Conservation (phyloP, 2,113 vertebrate genomes). For the Limnothrissa miodon region DNA sequence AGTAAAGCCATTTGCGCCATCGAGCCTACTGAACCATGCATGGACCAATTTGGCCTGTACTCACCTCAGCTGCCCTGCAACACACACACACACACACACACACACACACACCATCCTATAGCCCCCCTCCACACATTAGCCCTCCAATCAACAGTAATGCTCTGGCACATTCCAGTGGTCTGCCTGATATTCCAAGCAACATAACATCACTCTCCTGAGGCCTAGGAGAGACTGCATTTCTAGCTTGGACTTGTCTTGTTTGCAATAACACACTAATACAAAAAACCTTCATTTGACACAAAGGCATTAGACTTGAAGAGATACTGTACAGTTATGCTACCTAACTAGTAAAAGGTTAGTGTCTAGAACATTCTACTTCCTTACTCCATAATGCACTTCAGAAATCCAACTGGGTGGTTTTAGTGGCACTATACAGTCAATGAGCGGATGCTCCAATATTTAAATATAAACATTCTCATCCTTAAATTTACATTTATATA, state of each 20-base stretch:
- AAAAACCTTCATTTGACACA: constrained; percentile 1
- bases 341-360: background rate
- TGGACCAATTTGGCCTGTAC: background rate
- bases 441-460: too few species aligned
- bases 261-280: background rate
- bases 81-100: too few species aligned
- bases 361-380: background rate
- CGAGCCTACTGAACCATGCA: background rate
- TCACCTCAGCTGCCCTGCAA: background rate
- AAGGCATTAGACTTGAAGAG: background rate
- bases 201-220: background rate
- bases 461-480: background rate
- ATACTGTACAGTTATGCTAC: background rate
- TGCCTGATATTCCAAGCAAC: background rate
- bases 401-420: too few species aligned
- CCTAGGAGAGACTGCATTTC: background rate
- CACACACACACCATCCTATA: background rate
- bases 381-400: too few species aligned
- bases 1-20: background rate
- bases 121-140: background rate
- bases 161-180: background rate
- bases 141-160: background rate
- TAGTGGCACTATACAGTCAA: too few species aligned
- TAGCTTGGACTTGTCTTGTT: background rate
- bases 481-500: background rate